These are phyloP conservation scores for Zaprionus kolodkinae DNA, from an alignment of 1,140 invertebrate genomes.

Conservation along the genomic window DNA sequence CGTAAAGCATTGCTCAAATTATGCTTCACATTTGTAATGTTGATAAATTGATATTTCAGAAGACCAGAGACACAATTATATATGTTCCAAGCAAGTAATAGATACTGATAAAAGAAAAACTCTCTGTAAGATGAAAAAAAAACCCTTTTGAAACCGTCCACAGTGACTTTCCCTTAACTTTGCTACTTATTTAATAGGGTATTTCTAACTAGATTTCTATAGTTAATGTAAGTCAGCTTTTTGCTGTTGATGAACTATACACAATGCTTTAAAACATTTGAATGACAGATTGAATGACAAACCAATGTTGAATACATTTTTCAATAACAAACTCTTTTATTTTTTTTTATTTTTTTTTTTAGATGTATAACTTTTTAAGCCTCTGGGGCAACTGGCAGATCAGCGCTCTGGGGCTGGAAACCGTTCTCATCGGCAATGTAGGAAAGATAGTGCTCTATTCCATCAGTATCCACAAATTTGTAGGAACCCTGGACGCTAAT, in stretches of 20 bases:
- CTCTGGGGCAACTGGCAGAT: constrained; percentile 85
- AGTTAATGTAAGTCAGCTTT: no score
- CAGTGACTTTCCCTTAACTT: no score
- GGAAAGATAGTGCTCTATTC: no score
- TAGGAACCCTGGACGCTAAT: constrained; percentile 86
- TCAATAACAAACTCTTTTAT: constrained; percentile 36
- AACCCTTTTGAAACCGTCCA: no score
- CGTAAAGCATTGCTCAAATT: no score
- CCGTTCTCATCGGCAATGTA: constrained; percentile 91
- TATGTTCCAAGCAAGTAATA: no score
- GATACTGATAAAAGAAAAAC: no score
- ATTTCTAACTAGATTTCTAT: not conserved
- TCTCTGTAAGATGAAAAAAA: no score
- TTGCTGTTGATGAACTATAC: not conserved
- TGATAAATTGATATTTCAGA: no score
- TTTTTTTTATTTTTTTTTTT: not conserved
- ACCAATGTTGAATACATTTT: not conserved
- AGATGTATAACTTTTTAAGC: constrained; percentile 33
- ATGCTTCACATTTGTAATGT: no score
- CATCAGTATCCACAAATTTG: constrained; percentile 86
- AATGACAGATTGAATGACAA: not conserved
- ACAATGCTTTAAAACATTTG: not conserved
- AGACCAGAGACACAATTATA: no score
- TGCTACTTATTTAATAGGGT: not conserved
- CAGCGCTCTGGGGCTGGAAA: constrained; percentile 88